Percentiles rank a stretch among this genome's conserved stretches.
These are phyloP conservation scores for Diplolepis rosae DNA, from an alignment of 2,888 invertebrate species.

Conservation along the genomic window DNA sequence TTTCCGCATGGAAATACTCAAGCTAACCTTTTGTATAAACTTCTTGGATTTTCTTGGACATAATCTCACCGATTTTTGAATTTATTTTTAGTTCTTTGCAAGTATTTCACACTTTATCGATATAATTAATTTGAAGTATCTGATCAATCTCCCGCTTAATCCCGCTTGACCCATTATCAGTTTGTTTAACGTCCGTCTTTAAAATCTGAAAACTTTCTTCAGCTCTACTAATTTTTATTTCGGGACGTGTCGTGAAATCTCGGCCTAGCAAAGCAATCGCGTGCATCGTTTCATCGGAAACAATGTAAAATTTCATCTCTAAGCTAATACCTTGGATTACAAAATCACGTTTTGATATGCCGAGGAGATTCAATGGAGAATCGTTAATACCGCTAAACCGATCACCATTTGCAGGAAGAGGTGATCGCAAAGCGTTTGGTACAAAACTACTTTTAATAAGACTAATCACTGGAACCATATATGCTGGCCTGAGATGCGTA, in stretches of 20 bases:
- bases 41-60: background rate
- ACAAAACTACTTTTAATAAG: background rate
- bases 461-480: background rate
- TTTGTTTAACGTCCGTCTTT: no score
- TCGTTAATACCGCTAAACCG: background rate
- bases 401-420: background rate
- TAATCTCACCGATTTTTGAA: background rate
- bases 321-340: background rate
- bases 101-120: no score
- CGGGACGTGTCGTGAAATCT: constrained; percentile 17
- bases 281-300: constrained; percentile 25
- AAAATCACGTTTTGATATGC: constrained; percentile 6
- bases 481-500: background rate
- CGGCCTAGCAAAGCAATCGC: constrained; percentile 20
- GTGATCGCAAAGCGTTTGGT: background rate
- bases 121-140: no score
- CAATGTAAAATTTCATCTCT: constrained; percentile 24
- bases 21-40: background rate
- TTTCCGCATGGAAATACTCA: background rate
- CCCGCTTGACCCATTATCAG: constrained; percentile 29
- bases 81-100: no score
- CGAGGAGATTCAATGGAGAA: background rate
- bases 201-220: background rate
- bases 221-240: background rate
- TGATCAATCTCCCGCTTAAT: no score